Evolutionary conservation across 2,113 vertebrate species (phyloP).

Genomic region (Acinonyx jubatus): DNA sequence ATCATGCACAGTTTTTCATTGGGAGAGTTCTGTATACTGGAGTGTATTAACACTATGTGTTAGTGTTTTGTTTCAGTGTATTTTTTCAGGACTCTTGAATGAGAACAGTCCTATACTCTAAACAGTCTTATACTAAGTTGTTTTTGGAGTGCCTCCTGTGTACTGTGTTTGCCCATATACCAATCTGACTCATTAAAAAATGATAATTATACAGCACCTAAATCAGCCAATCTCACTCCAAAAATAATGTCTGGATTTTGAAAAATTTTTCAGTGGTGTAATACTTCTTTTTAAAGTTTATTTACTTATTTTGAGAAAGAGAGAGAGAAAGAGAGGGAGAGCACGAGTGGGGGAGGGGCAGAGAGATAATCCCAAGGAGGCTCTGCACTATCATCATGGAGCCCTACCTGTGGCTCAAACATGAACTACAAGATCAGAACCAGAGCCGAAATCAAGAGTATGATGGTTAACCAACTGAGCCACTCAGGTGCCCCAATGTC

Average conservation of each 20-base stretch:
- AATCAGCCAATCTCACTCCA: background rate
- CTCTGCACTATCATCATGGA: too few relatives aligned
- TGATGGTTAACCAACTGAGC: too few relatives aligned
- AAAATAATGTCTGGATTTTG: background rate
- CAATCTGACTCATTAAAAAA: background rate
- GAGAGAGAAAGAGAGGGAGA: too few relatives aligned
- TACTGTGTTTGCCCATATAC: background rate
- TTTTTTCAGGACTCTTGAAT: background rate
- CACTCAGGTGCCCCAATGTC: background rate
- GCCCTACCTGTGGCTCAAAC: too few relatives aligned
- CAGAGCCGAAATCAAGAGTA: too few relatives aligned
- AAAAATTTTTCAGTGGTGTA: too few relatives aligned
- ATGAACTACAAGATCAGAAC: too few relatives aligned
- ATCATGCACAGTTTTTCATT: slow-evolving; percentile 58
- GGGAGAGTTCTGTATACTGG: slow-evolving; percentile 8
- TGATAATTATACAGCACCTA: background rate
- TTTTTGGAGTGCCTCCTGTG: background rate
- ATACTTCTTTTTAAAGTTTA: too few relatives aligned
- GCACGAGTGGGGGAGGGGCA: too few relatives aligned
- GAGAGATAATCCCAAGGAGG: too few relatives aligned
- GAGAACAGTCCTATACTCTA: background rate
- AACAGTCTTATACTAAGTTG: background rate
- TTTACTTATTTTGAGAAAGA: too few relatives aligned
- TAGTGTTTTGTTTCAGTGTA: slow-evolving; percentile 56
- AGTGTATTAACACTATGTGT: slow-evolving; percentile 56